These are phyloP conservation scores for Corbicula japonica DNA, from an alignment of 2,888 invertebrate species.

Conservation along the genomic window DNA sequence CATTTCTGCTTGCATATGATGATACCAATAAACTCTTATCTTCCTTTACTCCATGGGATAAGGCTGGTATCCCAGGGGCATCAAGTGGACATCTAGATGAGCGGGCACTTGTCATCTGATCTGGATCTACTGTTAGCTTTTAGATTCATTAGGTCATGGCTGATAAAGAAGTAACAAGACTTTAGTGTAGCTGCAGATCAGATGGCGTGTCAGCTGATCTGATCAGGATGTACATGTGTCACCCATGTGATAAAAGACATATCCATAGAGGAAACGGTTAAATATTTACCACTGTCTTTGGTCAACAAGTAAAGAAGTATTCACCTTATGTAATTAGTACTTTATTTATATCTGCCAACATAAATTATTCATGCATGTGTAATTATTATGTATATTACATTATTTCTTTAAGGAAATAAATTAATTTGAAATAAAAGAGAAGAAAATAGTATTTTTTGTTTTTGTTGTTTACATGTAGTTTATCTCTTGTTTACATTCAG, in stretches of 20 bases:
- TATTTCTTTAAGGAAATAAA: not conserved
- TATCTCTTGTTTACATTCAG: too few species aligned
- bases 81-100: too few species aligned
- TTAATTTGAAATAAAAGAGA: not conserved
- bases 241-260: not conserved
- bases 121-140: too few species aligned
- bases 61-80: too few species aligned
- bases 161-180: not conserved
- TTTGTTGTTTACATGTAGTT: too few species aligned
- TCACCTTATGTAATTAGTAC: not conserved
- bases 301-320: not conserved
- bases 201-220: not conserved
- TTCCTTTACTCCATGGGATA: too few species aligned
- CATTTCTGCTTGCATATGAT: too few species aligned
- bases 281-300: not conserved
- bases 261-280: not conserved
- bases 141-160: too few species aligned
- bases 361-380: slow-evolving; percentile 22
- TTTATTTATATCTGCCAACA: slow-evolving; percentile 9
- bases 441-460: slow-evolving; percentile 3
- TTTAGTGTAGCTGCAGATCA: not conserved
- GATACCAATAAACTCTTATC: too few species aligned
- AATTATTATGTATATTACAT: not conserved
- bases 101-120: too few species aligned
- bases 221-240: not conserved